These are phyloP conservation scores for Trichogramma dendrolimi DNA, from an alignment of 2,888 invertebrate species.

Conservation along the genomic window DNA sequence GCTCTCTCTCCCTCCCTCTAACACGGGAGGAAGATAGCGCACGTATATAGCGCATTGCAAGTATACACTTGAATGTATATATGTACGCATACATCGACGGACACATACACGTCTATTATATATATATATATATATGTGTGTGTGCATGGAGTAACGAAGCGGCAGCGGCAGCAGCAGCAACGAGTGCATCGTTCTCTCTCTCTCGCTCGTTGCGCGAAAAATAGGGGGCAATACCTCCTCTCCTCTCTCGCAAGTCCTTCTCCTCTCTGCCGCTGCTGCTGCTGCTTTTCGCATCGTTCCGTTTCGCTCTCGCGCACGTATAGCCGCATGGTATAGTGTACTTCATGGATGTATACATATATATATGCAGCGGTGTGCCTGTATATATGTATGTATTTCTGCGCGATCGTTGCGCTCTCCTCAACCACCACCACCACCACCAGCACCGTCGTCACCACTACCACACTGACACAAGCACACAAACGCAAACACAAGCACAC, in stretches of 20 bases:
- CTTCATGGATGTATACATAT: neutral
- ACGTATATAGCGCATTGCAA: no score
- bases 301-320: neutral
- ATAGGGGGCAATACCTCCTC: neutral
- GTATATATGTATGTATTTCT: neutral
- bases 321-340: neutral
- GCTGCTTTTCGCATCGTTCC: neutral
- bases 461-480: neutral
- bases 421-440: neutral
- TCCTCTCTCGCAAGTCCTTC: neutral
- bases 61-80: no score
- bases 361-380: neutral
- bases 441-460: neutral
- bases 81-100: no score
- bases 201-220: neutral
- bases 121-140: no score
- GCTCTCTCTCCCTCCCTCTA: no score
- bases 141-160: no score
- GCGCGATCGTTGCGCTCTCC: neutral
- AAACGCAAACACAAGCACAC: neutral
- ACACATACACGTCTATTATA: no score
- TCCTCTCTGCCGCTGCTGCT: neutral
- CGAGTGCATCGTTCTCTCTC: slow-evolving; percentile 3
- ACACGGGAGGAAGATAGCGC: no score
- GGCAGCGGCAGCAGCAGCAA: no score